Percentiles rank a stretch among this genome's conserved stretches.
These are phyloP conservation scores for Sterrhoptilus dennistouni DNA, from an alignment of 2,113 vertebrate genomes.

Conservation along the genomic window DNA sequence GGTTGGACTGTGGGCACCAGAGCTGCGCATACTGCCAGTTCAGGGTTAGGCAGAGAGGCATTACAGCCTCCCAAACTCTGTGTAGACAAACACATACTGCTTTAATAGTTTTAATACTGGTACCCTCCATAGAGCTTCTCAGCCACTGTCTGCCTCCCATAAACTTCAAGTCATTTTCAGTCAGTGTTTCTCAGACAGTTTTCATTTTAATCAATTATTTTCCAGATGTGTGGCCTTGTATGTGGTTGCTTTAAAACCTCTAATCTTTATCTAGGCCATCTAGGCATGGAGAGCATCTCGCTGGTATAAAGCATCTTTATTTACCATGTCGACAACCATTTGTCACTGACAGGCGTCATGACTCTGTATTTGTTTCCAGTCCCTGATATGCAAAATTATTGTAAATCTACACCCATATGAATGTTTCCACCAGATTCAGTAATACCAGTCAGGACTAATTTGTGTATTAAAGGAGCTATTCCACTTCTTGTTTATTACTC, in stretches of 20 bases:
- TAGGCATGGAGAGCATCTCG: neutral
- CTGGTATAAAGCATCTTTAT: slow-evolving; percentile 27
- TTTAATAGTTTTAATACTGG: neutral
- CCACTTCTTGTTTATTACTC: slow-evolving; percentile 55
- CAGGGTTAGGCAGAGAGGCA: neutral
- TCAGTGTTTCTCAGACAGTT: neutral
- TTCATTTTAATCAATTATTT: neutral
- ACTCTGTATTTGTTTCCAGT: neutral
- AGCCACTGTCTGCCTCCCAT: neutral
- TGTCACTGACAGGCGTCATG: slow-evolving; percentile 13
- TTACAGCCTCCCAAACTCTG: neutral
- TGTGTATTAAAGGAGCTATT: slow-evolving; percentile 39
- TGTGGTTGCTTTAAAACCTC: neutral
- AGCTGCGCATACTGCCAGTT: neutral
- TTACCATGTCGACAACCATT: neutral
- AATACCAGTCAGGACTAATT: neutral
- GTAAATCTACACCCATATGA: neutral
- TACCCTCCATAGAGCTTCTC: neutral
- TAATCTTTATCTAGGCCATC: neutral
- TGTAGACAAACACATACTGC: neutral
- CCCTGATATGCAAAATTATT: neutral
- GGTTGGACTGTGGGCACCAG: neutral
- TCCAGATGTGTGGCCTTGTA: neutral
- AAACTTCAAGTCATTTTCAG: neutral
- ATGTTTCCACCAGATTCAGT: neutral